Conservation (phyloP, 2,113 vertebrate species). For the Hyla sarda region DNA sequence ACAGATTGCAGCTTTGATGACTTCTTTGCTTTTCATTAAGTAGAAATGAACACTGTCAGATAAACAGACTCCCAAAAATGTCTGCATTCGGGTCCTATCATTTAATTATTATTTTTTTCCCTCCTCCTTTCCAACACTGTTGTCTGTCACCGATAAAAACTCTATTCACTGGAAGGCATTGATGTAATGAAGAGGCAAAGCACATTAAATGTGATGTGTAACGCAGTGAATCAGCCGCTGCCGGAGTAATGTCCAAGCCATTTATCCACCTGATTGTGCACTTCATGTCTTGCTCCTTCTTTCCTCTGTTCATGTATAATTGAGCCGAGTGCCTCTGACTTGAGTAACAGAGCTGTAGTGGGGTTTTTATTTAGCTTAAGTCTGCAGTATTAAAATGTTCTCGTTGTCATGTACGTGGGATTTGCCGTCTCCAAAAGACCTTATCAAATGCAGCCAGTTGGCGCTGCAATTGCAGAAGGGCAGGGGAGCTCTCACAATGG, state of each 20-base stretch:
- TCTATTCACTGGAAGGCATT: constrained; percentile 13
- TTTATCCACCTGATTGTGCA: constrained; percentile 50
- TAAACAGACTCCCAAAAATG: constrained; percentile 16
- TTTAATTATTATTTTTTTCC: constrained; percentile 21
- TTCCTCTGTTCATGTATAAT: constrained; percentile 57
- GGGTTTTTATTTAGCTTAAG: constrained; percentile 62
- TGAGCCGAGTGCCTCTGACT: constrained; percentile 58
- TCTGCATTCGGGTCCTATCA: not conserved
- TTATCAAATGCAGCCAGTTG: constrained; percentile 82
- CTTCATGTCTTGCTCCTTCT: constrained; percentile 59
- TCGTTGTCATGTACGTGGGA: constrained; percentile 67
- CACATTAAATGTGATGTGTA: constrained; percentile 37
- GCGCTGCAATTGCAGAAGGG: constrained; percentile 75
- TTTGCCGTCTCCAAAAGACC: constrained; percentile 70
- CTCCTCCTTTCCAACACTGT: not conserved
- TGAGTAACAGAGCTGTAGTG: constrained; percentile 47
- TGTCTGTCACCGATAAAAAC: constrained; percentile 31
- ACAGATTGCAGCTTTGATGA: not conserved
- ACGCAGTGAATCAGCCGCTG: constrained; percentile 26
- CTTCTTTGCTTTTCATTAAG: not conserved
- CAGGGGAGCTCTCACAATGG: constrained; percentile 81
- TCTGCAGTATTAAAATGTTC: constrained; percentile 65
- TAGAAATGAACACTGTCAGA: constrained; percentile 17
- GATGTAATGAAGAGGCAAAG: constrained; percentile 47
- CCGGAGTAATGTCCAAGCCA: constrained; percentile 24